Percentiles rank a stretch among this genome's conserved stretches.
These are phyloP conservation scores for Nannospalax galili DNA, from an alignment of 2,113 vertebrate genomes.

Conservation along the genomic window DNA sequence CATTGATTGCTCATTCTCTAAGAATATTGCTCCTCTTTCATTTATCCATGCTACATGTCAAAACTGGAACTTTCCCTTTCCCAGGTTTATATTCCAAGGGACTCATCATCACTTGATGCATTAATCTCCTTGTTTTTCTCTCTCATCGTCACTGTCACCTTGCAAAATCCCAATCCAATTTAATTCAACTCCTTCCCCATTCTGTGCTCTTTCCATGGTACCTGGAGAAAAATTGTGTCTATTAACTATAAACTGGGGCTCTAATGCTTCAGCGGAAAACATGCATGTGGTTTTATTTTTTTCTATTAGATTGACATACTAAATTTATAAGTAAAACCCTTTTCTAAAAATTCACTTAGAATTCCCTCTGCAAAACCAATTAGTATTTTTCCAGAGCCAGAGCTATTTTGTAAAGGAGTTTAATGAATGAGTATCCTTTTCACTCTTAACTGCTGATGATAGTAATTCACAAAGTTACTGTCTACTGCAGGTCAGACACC, in stretches of 20 bases:
- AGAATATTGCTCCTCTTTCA: neutral
- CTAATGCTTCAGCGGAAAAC: constrained; percentile 14
- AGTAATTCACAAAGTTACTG: neutral
- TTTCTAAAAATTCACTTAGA: neutral
- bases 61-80: neutral
- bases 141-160: neutral
- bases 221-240: neutral
- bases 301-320: neutral
- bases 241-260: neutral
- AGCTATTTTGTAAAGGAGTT: constrained; percentile 18
- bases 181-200: neutral
- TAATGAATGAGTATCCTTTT: neutral
- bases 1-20: neutral
- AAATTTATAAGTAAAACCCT: constrained; percentile 6
- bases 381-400: constrained; percentile 28
- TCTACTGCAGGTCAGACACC: neutral
- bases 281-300: neutral
- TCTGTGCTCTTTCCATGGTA: neutral
- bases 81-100: neutral
- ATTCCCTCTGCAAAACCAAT: neutral
- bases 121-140: neutral
- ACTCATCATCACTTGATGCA: neutral
- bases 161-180: neutral
- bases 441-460: neutral
- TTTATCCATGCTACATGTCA: neutral